A percentile compares a stretch with the other conserved stretches of the same genome.
Conservation (phyloP, 37 sponge, comb jelly and placozoan species). For the Cladorhizidae sp. region DNA sequence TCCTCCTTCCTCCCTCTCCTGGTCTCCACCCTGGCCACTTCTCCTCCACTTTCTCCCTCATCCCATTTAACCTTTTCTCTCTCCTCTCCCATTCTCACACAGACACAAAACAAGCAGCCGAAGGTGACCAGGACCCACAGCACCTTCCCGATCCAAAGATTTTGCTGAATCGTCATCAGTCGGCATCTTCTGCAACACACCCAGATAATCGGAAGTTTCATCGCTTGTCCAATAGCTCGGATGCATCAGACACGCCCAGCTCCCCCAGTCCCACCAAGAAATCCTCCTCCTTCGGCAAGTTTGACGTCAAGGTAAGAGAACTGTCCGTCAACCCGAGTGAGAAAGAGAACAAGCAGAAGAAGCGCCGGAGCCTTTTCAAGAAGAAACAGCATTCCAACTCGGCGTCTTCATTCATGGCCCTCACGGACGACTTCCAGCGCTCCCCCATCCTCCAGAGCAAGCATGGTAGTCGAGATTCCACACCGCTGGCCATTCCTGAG, state of each 20-base stretch:
- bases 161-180: too few species aligned
- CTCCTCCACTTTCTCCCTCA: too few species aligned
- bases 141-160: too few species aligned
- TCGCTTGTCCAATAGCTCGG: background rate
- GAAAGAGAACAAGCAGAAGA: constrained; percentile 4
- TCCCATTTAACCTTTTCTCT: too few species aligned
- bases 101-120: too few species aligned
- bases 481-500: background rate
- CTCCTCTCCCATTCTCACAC: too few species aligned
- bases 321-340: background rate
- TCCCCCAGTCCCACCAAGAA: constrained; percentile 9
- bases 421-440: background rate
- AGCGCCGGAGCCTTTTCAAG: constrained; percentile 6
- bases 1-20: background rate
- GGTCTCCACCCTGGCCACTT: background rate
- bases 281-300: background rate
- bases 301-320: background rate
- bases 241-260: background rate
- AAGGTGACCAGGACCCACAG: too few species aligned
- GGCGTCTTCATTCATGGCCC: background rate
- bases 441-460: background rate
- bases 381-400: constrained; percentile 1
- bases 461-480: background rate
- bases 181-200: too few species aligned
- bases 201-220: background rate